Evolutionary conservation across 2,113 vertebrate species (phyloP).

Genomic region (Takifugu flavidus): DNA sequence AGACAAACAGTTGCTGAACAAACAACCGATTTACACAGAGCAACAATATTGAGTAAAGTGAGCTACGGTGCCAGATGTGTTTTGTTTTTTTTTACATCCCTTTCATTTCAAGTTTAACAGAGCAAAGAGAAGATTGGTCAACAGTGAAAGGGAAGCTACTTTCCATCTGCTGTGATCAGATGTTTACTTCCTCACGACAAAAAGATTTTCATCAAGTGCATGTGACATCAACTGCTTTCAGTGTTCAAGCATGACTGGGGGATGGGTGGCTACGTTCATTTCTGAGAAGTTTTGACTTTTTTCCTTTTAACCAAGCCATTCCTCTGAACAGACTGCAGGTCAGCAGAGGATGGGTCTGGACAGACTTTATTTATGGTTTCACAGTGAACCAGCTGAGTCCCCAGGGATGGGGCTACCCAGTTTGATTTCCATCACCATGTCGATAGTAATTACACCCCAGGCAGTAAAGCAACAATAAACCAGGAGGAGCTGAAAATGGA

Average conservation of each 20-base stretch:
- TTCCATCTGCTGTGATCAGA: too few relatives aligned
- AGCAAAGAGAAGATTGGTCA: too few relatives aligned
- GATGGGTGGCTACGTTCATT: too few relatives aligned
- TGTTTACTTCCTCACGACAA: too few relatives aligned
- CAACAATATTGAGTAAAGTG: background rate
- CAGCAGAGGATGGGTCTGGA: too few relatives aligned
- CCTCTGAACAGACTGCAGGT: too few relatives aligned
- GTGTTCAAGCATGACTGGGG: too few relatives aligned
- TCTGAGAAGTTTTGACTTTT: too few relatives aligned
- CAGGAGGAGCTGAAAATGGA: background rate
- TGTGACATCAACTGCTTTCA: too few relatives aligned
- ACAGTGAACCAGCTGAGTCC: background rate
- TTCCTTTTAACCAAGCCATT: too few relatives aligned
- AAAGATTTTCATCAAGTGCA: too few relatives aligned
- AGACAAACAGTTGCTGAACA: background rate
- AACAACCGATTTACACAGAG: background rate
- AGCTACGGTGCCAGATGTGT: background rate
- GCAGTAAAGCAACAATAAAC: background rate
- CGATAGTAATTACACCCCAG: background rate
- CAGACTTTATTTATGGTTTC: slow-evolving; percentile 1
- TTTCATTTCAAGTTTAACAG: background rate
- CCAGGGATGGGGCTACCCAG: background rate
- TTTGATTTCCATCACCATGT: slow-evolving; percentile 1
- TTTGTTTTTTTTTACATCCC: background rate
- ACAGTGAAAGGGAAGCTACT: too few relatives aligned